These are phyloP conservation scores for Anguilla marmorata DNA, from an alignment of 2,797 vertebrate genomes.

Conservation along the genomic window DNA sequence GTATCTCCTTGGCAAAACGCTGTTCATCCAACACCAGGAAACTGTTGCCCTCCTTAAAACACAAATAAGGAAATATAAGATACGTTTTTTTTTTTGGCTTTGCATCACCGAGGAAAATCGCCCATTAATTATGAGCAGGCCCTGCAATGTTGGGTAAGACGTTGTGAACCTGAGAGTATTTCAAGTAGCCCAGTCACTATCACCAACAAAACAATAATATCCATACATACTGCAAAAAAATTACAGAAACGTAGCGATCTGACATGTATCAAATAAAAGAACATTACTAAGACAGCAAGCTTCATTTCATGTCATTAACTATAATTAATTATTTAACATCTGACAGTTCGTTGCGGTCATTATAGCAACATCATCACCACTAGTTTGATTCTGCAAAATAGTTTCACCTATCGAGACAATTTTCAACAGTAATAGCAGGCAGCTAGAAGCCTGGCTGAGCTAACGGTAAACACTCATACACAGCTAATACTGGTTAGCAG, in stretches of 20 bases:
- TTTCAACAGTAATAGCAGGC: background rate
- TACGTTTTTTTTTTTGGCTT: background rate
- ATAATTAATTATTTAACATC: too few species aligned
- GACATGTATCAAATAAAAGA: background rate
- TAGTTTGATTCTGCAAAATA: background rate
- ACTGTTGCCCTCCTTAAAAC: conserved; percentile 89
- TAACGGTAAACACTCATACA: background rate
- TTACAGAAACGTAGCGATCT: background rate
- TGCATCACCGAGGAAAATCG: background rate
- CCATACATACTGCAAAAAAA: background rate
- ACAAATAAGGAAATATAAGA: conserved; percentile 20
- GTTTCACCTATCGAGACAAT: background rate
- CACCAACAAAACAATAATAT: background rate
- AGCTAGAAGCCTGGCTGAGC: background rate
- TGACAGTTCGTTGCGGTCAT: too few species aligned
- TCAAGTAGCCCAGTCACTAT: background rate
- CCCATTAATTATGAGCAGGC: background rate
- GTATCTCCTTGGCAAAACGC: conserved; percentile 93
- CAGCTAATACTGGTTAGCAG: background rate
- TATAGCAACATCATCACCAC: background rate
- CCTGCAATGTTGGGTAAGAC: background rate
- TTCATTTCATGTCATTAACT: background rate
- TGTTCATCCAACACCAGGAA: conserved; percentile 94
- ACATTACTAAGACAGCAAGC: background rate
- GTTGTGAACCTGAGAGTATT: background rate